A percentile compares a stretch with the other conserved stretches of the same genome.
These are phyloP conservation scores for Alentia gelatinosa DNA, from an alignment of 2,888 invertebrate genomes.

Conservation along the genomic window DNA sequence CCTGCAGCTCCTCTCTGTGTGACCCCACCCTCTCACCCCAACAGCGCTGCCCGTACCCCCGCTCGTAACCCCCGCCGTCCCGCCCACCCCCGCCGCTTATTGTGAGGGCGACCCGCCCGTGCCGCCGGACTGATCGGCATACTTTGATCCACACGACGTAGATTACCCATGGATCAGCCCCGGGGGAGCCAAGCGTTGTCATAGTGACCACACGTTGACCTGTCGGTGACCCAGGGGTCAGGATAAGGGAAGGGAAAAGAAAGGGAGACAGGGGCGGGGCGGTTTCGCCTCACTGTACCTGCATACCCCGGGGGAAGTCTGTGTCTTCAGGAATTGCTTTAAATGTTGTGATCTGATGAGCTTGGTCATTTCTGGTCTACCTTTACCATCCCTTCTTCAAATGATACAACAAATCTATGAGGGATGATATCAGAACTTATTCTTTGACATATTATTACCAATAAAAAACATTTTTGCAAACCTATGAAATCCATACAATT, in stretches of 20 bases:
- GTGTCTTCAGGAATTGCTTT: too few species aligned
- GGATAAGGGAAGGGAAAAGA: background rate
- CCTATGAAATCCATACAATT: too few species aligned
- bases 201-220: constrained; percentile 30
- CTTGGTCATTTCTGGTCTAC: too few species aligned
- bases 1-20: background rate
- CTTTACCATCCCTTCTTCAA: too few species aligned
- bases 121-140: background rate
- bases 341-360: too few species aligned
- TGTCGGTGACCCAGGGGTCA: background rate
- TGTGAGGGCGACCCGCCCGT: background rate
- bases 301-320: too few species aligned
- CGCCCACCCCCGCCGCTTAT: background rate
- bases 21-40: background rate
- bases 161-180: constrained; percentile 28
- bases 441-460: too few species aligned
- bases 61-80: background rate
- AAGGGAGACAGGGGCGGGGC: background rate
- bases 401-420: too few species aligned
- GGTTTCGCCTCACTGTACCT: too few species aligned
- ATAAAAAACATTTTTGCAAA: too few species aligned
- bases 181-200: background rate
- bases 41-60: background rate
- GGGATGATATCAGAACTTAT: too few species aligned
- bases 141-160: background rate